Evolutionary conservation across 2,113 vertebrate species (phyloP), one percentile per base, ranked within the genome.

Genomic region (Lasiurus cinereus): DNA sequence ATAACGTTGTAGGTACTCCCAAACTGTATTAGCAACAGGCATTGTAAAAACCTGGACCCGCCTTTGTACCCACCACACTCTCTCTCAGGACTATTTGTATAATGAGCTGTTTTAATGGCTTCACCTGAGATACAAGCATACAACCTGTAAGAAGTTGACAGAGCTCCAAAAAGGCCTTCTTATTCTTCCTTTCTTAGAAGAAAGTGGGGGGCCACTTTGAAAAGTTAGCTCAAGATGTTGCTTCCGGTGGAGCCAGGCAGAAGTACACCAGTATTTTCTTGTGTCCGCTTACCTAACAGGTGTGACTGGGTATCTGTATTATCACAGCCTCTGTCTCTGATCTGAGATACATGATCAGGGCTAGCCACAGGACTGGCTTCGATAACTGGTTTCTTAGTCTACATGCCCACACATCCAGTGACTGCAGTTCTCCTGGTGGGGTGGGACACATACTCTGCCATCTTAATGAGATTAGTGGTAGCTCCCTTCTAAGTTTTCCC

Each of bases 1-100:
- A 39, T 79, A 66, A 76, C 36, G 90, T 70, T 66, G 7, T 62
- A 56, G 6, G 24, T 29, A 56, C 13, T 22, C 13, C n/a, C 78
- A 90, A 67, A 82, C 22, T 82, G n/a, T 83, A 36, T 88, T 95
- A 88, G 50, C 14, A 62, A 82, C 13, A 29, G 21, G 18, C 50
- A 54, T 72, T 79, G 16, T 86, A 91, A 84, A 84, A 95, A 67
- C 0, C 8, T 73, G 56, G 29, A 36, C 24, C 8, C 48, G 76
- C 6, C 12, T 31, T 59, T 50, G 12, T 66, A 46, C 46, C 13
- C 27, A 46, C n/a, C 27, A 13, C 22, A 54, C 21, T 94, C 6
- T 70, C 10, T 76, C 39, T 92, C 46, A 33, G 39, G 31, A 80
- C 27, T 29, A 66, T 76, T 39, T 80, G 14, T 31, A 22, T 52